Evolutionary conservation across 1,140 invertebrate genomes (phyloP), one percentile per base, ranked within the genome.

Genomic region (Aradophagus sp.): DNA sequence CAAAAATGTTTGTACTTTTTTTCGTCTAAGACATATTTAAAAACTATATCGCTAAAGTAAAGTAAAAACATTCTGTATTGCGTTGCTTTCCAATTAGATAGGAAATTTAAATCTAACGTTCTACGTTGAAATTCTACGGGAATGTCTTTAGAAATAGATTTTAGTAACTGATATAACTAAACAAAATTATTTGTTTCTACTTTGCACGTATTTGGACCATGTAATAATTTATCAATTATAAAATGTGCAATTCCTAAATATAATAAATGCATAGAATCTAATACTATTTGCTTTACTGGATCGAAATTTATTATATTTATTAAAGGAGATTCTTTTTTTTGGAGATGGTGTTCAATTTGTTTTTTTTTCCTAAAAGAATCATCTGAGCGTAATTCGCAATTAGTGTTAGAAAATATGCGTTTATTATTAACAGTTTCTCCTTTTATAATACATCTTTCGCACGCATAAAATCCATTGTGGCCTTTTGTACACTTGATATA

Each of bases 401-500:
- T 15, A 0, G 26, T 26, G 10, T 36, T 11, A 11, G 5, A 0
- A 36, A 31, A 63, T 11, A 32, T 20, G 5, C 32, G 48, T 42
- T 38, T 72, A 2, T 34, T 59, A 13, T 61, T 73, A 0, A 73
- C 23, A 2, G 55, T 73, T 32, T 41, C 32, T 19, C 70, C 65
- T 42, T 68, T 52, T 10, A 65, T 34, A 17, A 29, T 20, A 41
- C 68, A 75, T 20, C 59, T 45, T 36, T 72, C 62, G 11, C 73
- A 75, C 5, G 61, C 39, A 29, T 26, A 59, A 48, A 59, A 75
- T 10, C 67, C 63, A 20, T 20, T 31, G 26, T 72, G 68, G 5
- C 48, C 44, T 39, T 75, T 75, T 8, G 8, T 17, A 14, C 67
- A 63, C 63, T 73, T 76, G 1, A 76, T 27, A 32, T 32, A 74